Percentiles rank a stretch among this genome's conserved stretches.
Conservation (phyloP, 2,797 vertebrate species). For the Sebastes itinus region DNA sequence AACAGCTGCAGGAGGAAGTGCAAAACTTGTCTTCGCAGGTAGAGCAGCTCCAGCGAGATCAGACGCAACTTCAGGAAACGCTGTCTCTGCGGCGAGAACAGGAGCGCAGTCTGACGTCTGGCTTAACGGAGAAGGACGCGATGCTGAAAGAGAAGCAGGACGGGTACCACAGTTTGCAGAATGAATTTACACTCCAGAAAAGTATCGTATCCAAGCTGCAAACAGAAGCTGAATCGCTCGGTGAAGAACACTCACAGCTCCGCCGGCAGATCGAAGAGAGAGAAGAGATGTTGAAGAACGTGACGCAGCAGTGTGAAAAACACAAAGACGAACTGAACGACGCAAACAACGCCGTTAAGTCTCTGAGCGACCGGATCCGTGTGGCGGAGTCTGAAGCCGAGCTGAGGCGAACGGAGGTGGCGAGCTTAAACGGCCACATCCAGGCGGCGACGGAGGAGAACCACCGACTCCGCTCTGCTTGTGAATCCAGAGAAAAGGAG, state of each 20-base stretch:
- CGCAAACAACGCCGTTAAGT: conserved; percentile 47
- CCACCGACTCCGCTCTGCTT: conserved; percentile 53
- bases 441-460: conserved; percentile 61
- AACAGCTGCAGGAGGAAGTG: conserved; percentile 72
- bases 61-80: conserved; percentile 73
- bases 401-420: conserved; percentile 41
- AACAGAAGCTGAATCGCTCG: conserved; percentile 70
- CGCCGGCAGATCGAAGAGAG: conserved; percentile 67
- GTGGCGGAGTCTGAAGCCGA: conserved; percentile 63
- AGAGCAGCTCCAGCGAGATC: conserved; percentile 66
- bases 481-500: conserved; percentile 76
- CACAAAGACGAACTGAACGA: conserved; percentile 71
- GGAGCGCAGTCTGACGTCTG: conserved; percentile 69
- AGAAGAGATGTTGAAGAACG: conserved; percentile 61
- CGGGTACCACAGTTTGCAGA: conserved; percentile 56
- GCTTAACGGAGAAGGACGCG: conserved; percentile 66
- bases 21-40: conserved; percentile 72
- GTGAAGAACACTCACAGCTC: conserved; percentile 61
- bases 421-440: conserved; percentile 45
- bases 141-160: conserved; percentile 73
- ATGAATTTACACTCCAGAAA: conserved; percentile 65
- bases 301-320: conserved; percentile 64
- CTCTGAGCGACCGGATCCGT: conserved; percentile 69
- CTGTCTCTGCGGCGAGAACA: conserved; percentile 77
- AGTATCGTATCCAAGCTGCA: conserved; percentile 49